Conservation (phyloP, 2,888 invertebrate species). For the Sinotaia quadrata region DNA sequence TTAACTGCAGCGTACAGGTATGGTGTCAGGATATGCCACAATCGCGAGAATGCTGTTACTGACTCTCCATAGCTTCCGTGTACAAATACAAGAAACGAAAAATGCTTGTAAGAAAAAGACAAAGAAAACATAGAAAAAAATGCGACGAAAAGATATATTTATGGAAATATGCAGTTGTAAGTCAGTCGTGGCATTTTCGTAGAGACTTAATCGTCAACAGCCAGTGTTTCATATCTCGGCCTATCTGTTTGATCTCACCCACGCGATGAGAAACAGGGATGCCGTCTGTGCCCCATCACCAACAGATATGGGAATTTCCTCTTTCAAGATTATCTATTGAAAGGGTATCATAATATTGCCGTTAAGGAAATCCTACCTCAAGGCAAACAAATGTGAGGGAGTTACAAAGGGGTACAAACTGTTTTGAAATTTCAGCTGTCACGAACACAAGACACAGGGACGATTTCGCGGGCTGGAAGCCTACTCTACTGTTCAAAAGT, state of each 20-base stretch:
- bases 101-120: background rate
- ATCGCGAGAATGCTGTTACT: too few species aligned
- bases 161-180: background rate
- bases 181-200: background rate
- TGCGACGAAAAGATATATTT: too few species aligned
- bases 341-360: slow-evolving; percentile 39
- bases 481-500: too few species aligned
- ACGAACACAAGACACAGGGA: background rate
- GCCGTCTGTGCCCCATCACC: slow-evolving; percentile 24
- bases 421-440: slow-evolving; percentile 35
- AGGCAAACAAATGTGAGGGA: slow-evolving; percentile 24
- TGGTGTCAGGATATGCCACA: too few species aligned
- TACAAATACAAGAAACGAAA: too few species aligned
- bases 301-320: slow-evolving; percentile 32
- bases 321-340: slow-evolving; percentile 34
- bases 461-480: background rate
- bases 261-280: slow-evolving; percentile 31
- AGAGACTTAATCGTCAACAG: background rate
- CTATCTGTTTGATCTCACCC: slow-evolving; percentile 25
- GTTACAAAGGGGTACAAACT: slow-evolving; percentile 32
- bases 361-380: slow-evolving; percentile 6
- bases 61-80: too few species aligned
- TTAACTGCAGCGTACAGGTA: too few species aligned
- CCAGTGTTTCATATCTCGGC: slow-evolving; percentile 11
- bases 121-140: too few species aligned